Conservation (phyloP, 1,140 invertebrate genomes). For the Uloborus diversus region DNA sequence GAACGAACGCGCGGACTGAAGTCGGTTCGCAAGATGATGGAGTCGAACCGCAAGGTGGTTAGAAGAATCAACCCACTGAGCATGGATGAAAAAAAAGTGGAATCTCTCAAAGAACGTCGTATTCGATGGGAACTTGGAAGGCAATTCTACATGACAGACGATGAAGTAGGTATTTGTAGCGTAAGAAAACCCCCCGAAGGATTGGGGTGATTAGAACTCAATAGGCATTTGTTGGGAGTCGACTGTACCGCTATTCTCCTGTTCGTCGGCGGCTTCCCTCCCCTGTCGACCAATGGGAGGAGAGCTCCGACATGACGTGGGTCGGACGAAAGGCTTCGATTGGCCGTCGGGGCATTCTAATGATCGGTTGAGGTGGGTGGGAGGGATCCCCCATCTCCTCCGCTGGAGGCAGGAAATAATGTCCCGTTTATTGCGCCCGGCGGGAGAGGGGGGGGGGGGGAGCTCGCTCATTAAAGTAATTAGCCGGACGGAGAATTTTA, state of each 20-base stretch:
- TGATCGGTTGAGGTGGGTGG: neutral
- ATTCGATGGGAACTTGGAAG: neutral
- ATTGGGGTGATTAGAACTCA: neutral
- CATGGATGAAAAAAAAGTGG: neutral
- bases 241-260: neutral
- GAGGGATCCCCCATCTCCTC: neutral
- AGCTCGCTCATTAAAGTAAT: slow-evolving; percentile 30
- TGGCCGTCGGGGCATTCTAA: neutral
- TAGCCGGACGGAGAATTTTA: slow-evolving; percentile 20
- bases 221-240: neutral
- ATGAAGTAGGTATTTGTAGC: neutral
- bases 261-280: neutral
- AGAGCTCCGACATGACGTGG: neutral
- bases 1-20: no score
- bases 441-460: neutral
- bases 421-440: neutral
- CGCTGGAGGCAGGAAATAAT: neutral
- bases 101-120: neutral
- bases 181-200: neutral
- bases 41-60: neutral
- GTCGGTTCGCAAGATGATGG: no score
- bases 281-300: neutral
- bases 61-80: neutral
- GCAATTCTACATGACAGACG: neutral
- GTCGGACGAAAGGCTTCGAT: neutral